Evolutionary conservation across 1,140 invertebrate species (phyloP).

Genomic region (Caenorhabditis remanei): DNA sequence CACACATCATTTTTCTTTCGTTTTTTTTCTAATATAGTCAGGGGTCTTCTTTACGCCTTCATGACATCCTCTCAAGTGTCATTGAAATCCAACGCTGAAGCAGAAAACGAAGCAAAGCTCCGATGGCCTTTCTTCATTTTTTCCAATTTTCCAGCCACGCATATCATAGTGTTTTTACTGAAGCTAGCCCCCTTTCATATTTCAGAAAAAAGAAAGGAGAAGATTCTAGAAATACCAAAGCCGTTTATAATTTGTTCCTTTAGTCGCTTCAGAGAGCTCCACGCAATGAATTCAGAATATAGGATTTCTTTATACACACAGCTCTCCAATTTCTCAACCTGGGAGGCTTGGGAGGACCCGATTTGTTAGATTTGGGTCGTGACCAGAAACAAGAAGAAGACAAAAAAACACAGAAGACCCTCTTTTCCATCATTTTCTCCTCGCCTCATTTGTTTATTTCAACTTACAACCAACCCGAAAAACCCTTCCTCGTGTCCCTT

Average conservation of each 20-base stretch:
- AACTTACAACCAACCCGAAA: slow-evolving; percentile 44
- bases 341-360: slow-evolving; percentile 9
- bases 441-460: slow-evolving; percentile 51
- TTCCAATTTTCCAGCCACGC: slow-evolving; percentile 10
- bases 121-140: neutral
- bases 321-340: slow-evolving; percentile 52
- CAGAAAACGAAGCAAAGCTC: slow-evolving; percentile 31
- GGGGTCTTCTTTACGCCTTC: slow-evolving; percentile 36
- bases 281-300: slow-evolving; percentile 50
- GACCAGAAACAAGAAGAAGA: neutral
- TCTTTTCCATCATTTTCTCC: slow-evolving; percentile 34
- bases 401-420: slow-evolving; percentile 28
- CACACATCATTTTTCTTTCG: slow-evolving; percentile 2
- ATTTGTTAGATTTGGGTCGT: slow-evolving; percentile 45
- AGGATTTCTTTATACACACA: slow-evolving; percentile 55
- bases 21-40: slow-evolving; percentile 41
- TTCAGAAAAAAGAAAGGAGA: neutral
- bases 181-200: neutral
- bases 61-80: slow-evolving; percentile 52
- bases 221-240: neutral
- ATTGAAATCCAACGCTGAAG: slow-evolving; percentile 46
- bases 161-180: slow-evolving; percentile 36
- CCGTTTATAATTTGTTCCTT: slow-evolving; percentile 41
- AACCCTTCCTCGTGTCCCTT: slow-evolving; percentile 25
- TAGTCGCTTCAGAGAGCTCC: neutral